These are phyloP conservation scores for Archilochus colubris DNA, from an alignment of 2,113 vertebrate species.

Conservation along the genomic window DNA sequence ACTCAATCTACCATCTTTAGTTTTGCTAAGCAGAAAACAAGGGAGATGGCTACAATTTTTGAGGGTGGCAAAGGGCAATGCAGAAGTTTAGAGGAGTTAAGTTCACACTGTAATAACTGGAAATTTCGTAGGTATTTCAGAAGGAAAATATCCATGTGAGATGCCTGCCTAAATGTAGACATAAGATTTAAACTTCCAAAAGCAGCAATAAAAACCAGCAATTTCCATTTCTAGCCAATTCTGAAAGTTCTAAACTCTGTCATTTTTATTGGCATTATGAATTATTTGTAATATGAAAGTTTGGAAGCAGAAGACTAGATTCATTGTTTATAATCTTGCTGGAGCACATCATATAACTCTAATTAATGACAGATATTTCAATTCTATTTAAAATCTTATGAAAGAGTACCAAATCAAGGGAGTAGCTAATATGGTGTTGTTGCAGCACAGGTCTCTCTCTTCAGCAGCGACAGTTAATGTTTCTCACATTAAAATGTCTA, in stretches of 20 bases:
- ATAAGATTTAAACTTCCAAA: not conserved
- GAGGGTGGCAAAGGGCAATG: not conserved
- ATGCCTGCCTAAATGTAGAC: not conserved
- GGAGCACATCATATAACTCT: not conserved
- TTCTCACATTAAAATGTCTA: not conserved
- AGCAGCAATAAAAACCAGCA: not conserved
- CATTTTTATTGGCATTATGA: not conserved
- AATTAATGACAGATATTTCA: not conserved
- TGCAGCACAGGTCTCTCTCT: not conserved
- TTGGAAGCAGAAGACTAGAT: not conserved
- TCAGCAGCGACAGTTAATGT: not conserved
- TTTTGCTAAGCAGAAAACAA: constrained; percentile 12
- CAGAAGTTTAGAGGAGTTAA: not conserved
- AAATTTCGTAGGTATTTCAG: not conserved
- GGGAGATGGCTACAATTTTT: not conserved
- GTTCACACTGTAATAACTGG: not conserved
- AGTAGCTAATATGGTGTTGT: not conserved
- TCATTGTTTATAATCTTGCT: not conserved
- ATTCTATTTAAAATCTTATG: not conserved
- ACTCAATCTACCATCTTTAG: not conserved
- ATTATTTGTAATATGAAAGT: not conserved
- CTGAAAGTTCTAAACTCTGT: not conserved
- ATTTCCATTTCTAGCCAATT: not conserved
- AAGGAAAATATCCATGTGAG: not conserved
- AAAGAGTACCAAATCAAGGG: not conserved